Conservation (phyloP, 2,888 invertebrate genomes). For the Azorinus chamasolen region DNA sequence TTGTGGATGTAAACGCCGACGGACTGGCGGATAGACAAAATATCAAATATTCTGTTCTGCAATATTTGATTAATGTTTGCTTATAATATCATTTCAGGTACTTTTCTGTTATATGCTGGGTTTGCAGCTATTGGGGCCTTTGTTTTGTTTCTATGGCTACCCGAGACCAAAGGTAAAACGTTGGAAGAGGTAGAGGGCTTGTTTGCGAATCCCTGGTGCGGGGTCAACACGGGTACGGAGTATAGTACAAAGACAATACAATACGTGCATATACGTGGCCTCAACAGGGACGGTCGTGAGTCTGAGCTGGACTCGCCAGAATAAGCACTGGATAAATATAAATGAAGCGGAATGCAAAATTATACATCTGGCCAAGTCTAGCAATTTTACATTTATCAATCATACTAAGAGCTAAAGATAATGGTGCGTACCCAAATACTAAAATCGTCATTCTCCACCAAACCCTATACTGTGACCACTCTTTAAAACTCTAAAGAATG, state of each 20-base stretch:
- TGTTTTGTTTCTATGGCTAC: conserved; percentile 87
- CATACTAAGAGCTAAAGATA: too few relatives aligned
- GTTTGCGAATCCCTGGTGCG: conserved; percentile 85
- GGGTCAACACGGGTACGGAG: conserved; percentile 68
- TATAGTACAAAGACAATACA: conserved; percentile 85
- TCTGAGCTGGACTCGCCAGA: conserved; percentile 84
- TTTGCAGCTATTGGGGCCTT: conserved; percentile 85
- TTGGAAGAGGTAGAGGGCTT: conserved; percentile 88
- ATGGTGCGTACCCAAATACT: too few relatives aligned
- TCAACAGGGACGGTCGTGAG: conserved; percentile 86
- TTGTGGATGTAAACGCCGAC: too few relatives aligned
- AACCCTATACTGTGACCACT: too few relatives aligned
- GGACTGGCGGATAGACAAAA: too few relatives aligned
- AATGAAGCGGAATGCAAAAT: too few relatives aligned
- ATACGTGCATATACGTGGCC: conserved; percentile 87
- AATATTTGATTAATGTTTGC: too few relatives aligned
- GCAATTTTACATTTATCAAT: too few relatives aligned
- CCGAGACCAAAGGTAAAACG: conserved; percentile 88
- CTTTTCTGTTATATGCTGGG: conserved; percentile 88
- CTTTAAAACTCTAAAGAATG: too few relatives aligned
- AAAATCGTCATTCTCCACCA: too few relatives aligned
- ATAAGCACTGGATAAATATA: conserved; percentile 31
- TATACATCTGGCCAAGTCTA: too few relatives aligned
- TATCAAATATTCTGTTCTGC: too few relatives aligned
- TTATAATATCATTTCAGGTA: conserved; percentile 87